These are phyloP conservation scores for Erythrolamprus reginae DNA, from an alignment of 2,113 vertebrate genomes.

Conservation along the genomic window DNA sequence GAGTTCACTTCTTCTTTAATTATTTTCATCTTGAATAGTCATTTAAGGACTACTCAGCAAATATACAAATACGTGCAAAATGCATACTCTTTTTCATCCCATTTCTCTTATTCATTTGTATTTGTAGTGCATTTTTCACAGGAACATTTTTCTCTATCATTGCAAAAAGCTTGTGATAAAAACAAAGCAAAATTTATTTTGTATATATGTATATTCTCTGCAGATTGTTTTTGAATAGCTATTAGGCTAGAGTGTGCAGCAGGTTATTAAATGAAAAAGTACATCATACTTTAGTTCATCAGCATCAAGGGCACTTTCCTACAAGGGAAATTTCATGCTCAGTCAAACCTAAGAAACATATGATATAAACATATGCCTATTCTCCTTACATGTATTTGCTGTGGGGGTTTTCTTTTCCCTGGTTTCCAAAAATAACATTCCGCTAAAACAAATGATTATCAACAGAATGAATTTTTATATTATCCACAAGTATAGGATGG, in stretches of 20 bases:
- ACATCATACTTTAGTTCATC: not conserved
- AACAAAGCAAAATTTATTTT: not conserved
- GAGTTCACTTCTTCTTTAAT: not conserved
- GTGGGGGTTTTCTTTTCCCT: not conserved
- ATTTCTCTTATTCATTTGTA: not conserved
- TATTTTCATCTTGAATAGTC: not conserved
- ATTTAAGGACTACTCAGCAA: not conserved
- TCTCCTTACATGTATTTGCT: conserved; percentile 35
- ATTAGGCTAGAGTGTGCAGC: not conserved
- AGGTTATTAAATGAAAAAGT: conserved; percentile 33
- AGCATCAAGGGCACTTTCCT: conserved; percentile 53
- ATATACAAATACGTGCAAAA: not conserved
- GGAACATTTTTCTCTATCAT: not conserved
- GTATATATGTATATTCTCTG: not conserved
- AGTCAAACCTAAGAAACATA: conserved; percentile 55
- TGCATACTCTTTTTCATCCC: not conserved
- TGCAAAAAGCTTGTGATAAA: not conserved
- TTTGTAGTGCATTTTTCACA: not conserved
- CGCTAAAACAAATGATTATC: conserved; percentile 16
- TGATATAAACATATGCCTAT: conserved; percentile 58
- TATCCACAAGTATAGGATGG: not conserved
- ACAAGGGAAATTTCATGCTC: conserved; percentile 63
- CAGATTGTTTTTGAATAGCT: not conserved
- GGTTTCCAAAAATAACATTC: conserved; percentile 39
- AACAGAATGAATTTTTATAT: not conserved